Evolutionary conservation across 2,113 vertebrate genomes (phyloP), one percentile per base, ranked within the genome.

Genomic region (Numida meleagris): DNA sequence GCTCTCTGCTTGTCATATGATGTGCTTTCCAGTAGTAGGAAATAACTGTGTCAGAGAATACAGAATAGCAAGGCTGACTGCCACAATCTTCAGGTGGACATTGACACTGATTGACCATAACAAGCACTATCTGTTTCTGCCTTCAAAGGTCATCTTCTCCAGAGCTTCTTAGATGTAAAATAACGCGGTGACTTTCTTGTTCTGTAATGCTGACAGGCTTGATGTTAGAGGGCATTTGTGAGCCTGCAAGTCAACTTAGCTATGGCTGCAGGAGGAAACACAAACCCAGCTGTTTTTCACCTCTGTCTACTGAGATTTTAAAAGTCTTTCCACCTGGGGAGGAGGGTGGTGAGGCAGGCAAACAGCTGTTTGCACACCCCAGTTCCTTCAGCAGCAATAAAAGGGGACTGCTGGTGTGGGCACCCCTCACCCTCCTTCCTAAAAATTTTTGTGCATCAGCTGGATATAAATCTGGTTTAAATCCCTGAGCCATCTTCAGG

Each of bases 231-330:
- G 45, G 14, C 11, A 14, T 34, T 16, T 72, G 46, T 48, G 66
- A 88, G 38, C 76, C 77, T 58, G 36, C 8, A 12, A 43, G 40
- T 42, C 45, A 24, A 51, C 14, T 3, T 15, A 53, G 23, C 59
- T 43, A 15, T 31, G n/a, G 3, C 76, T 16, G 42, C 10, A 48
- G 48, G 59, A 53, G 15, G 6, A 31, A 59, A 40, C 25, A 20
- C 33, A 82, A 48, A 63, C 19, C 19, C 5, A 2, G 29, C 29
- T 46, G 25, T 12, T 63, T 71, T 51, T 82, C 13, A 21, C 13
- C 50, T 53, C 23, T 40, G 20, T 18, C 10, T n/a, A 14, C 36
- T 1, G 1, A 4, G 2, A 0, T 9, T 38, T 62, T 27, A 7
- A 36, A 40, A 25, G 18, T 27, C 31, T 48, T 71, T 25, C 25